Evolutionary conservation across 2,113 vertebrate genomes (phyloP).

Genomic region (Leucopsar rothschildi): DNA sequence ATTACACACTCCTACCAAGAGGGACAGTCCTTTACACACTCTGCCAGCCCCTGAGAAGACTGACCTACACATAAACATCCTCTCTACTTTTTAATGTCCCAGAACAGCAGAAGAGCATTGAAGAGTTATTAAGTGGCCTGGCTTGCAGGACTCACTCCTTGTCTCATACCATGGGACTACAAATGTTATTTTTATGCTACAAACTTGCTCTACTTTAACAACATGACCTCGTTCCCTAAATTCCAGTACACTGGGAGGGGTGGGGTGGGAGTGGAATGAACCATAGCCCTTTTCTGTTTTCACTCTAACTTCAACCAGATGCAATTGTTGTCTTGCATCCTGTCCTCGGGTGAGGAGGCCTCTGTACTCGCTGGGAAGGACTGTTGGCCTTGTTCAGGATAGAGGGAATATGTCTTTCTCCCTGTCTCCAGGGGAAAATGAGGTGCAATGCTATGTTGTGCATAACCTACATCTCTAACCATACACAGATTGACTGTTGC

Average conservation of each 20-base stretch:
- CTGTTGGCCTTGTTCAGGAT: not conserved
- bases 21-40: not conserved
- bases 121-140: not conserved
- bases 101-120: not conserved
- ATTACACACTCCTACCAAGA: not conserved
- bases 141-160: not conserved
- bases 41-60: not conserved
- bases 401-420: not conserved
- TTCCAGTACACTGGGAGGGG: not conserved
- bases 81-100: not conserved
- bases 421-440: not conserved
- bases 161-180: not conserved
- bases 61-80: not conserved
- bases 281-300: not conserved
- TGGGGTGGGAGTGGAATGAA: accelerated
- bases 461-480: not conserved
- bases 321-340: not conserved
- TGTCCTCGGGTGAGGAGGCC: not conserved
- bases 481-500: not conserved
- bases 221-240: not conserved
- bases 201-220: not conserved
- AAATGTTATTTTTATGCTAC: not conserved
- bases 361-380: not conserved
- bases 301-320: not conserved
- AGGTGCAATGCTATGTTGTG: not conserved